Conservation (phyloP, 2,797 vertebrate genomes). For the Sylvilagus floridanus region DNA sequence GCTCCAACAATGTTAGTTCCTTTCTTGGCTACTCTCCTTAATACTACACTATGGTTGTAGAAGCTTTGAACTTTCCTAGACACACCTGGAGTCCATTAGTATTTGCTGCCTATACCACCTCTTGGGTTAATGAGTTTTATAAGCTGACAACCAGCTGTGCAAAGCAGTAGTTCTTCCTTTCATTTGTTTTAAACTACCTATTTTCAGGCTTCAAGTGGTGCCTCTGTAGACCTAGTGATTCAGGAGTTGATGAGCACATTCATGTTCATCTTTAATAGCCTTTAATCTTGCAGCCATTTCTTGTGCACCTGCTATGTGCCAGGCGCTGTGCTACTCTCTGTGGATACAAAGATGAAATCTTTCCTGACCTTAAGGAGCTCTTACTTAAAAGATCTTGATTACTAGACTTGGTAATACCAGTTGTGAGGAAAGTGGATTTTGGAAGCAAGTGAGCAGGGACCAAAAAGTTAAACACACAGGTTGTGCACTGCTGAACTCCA, state of each 20-base stretch:
- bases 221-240: conserved; percentile 65
- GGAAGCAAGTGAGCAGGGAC: not conserved
- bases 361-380: conserved; percentile 54
- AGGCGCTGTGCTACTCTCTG: conserved; percentile 55
- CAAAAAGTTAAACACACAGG: not conserved
- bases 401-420: not conserved
- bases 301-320: conserved; percentile 73
- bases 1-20: not conserved
- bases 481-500: not conserved
- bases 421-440: conserved; percentile 56
- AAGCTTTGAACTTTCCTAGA: conserved; percentile 51
- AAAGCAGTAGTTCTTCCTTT: conserved; percentile 66
- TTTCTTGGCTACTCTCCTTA: not conserved
- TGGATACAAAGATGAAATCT: conserved; percentile 58
- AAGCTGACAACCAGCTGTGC: conserved; percentile 79
- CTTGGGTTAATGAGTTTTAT: conserved; percentile 78
- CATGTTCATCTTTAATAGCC: conserved; percentile 40
- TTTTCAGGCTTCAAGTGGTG: conserved; percentile 70
- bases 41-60: not conserved
- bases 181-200: conserved; percentile 80
- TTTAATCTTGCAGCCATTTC: conserved; percentile 68
- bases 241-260: conserved; percentile 76
- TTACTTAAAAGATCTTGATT: conserved; percentile 69
- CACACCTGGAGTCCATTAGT: conserved; percentile 79
- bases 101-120: conserved; percentile 66